Base-by-base conservation (phyloP, 2,113 vertebrate species). In the Lasiurus borealis region DNA sequence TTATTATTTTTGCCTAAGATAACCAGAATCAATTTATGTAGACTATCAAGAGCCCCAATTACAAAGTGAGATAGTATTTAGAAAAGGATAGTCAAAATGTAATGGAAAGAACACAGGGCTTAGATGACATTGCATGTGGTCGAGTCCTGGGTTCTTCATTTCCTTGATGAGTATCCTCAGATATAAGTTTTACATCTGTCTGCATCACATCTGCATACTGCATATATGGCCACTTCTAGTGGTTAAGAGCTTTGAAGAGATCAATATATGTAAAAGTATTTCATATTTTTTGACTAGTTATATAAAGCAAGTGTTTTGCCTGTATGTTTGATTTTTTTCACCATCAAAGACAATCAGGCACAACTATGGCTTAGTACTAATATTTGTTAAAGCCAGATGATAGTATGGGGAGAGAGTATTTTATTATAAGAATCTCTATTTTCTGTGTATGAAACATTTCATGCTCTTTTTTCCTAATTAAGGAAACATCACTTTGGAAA, bases 401-500 rank as follows among this genome's bases (percentile, higher is more conserved):
- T 73, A 12, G 44, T 15, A 46, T 11, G 68, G 5, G 40, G 29
- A 52, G 36, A 11, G 34, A 50, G 0, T 36, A 40, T n/a, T 66
- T 36, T 77, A 9, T 72, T 93, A 27, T 71, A 57, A 59, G 64
- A 71, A 64, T 72, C n/a, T 48, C 31, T 73, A 9, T 83, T 25
- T 85, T 93, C 44, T 69, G 27, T 59, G 15, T 15, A 18, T 93
- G 52, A 82, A 80, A 90, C 18, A 82, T 40, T 84, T 89, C 19
- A 25, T 66, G 5, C 50, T 27, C 68, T 52, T 62, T 73, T 52
- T 57, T 36, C 95, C 93, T 85, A 89, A 62, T 52, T 48, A 82
- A 95, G 62, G 8, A 86, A 95, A 89, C 6, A n/a, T 44, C 71
- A 81, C 46, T 85, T n/a, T 85, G n/a, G 31, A 94, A 93, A 95